These are phyloP conservation scores for Acromyrmex charruanus DNA, from an alignment of 1,140 invertebrate species.

Conservation along the genomic window DNA sequence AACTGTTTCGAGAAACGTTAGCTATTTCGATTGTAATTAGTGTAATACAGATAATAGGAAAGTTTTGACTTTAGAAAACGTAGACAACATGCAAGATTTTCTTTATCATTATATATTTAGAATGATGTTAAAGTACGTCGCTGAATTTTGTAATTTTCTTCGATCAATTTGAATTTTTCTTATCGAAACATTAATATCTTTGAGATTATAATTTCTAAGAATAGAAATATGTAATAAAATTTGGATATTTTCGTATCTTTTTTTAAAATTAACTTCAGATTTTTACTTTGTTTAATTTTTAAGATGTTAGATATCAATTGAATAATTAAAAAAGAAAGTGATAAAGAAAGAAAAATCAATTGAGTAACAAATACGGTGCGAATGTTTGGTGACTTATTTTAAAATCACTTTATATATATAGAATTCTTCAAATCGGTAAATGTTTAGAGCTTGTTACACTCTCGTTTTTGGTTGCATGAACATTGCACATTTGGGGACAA, in stretches of 20 bases:
- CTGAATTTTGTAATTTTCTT: conserved; percentile 22
- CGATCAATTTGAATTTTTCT: background rate
- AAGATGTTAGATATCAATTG: background rate
- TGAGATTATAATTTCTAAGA: background rate
- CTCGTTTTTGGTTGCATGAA: conserved; percentile 66
- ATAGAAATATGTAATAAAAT: background rate
- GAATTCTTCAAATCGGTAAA: conserved; percentile 7
- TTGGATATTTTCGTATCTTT: background rate
- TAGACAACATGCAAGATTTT: background rate
- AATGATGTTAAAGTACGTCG: conserved; percentile 9
- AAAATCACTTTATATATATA: background rate
- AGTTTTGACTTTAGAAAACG: background rate
- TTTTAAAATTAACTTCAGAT: background rate
- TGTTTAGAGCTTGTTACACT: conserved; percentile 67
- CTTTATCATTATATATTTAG: background rate
- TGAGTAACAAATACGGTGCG: background rate
- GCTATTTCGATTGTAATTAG: background rate
- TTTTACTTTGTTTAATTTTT: background rate
- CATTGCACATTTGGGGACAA: conserved; percentile 60
- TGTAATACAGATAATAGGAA: conserved; percentile 4
- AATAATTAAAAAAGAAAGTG: background rate
- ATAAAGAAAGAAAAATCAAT: background rate
- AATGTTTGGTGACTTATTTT: conserved; percentile 6
- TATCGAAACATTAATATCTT: background rate
- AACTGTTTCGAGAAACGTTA: background rate